Percentiles rank a stretch among this genome's conserved stretches.
phyloP scores from a whole-genome alignment of 64 coral and sea anemone species.

The Porites australiensis region DNA sequence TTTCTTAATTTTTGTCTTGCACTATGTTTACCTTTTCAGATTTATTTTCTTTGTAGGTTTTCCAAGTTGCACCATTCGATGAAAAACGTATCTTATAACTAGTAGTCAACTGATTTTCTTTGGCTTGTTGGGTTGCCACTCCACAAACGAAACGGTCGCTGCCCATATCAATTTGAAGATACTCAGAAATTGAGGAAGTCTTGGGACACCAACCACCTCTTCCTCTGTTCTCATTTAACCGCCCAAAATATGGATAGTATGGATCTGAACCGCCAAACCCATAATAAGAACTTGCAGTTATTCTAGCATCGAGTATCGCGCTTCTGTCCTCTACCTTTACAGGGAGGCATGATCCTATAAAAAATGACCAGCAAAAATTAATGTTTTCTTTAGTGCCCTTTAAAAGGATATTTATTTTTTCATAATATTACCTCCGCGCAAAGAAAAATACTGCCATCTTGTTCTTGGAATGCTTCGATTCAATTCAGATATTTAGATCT shows the following conservation, averaged over 20 bases:
- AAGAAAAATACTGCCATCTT: too few species aligned
- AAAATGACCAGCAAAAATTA: too few species aligned
- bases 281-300: neutral
- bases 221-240: neutral
- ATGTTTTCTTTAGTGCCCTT: too few species aligned
- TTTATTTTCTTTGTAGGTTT: slow-evolving; percentile 25
- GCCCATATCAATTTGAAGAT: slow-evolving; percentile 56
- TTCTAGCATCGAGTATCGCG: slow-evolving; percentile 3
- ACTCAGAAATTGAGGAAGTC: neutral
- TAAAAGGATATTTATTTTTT: too few species aligned
- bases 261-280: neutral
- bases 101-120: neutral
- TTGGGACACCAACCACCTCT: neutral
- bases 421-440: too few species aligned
- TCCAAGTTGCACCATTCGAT: neutral
- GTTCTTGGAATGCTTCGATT: too few species aligned
- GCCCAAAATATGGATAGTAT: neutral
- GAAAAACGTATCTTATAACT: slow-evolving; percentile 51
- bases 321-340: neutral
- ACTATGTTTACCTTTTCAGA: neutral
- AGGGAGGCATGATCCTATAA: neutral
- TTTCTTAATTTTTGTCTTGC: too few species aligned
- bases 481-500: too few species aligned
- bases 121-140: slow-evolving; percentile 18
- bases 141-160: neutral